Evolutionary conservation across 2,888 invertebrate species (phyloP).

Genomic region (Mongoloraphidia duomilia): DNA sequence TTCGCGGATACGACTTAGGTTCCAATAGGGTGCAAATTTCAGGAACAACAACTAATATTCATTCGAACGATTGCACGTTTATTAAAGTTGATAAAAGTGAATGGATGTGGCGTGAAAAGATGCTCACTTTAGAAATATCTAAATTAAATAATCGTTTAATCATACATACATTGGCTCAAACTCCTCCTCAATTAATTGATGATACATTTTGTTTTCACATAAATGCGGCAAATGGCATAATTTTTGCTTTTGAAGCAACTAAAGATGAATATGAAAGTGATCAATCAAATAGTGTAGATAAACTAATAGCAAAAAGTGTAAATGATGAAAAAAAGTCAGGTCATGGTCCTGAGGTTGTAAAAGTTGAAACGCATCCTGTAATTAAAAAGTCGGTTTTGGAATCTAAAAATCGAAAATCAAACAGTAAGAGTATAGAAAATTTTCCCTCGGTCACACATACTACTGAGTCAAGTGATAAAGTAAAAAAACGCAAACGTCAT

Average conservation of each 20-base stretch:
- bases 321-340: too few relatives aligned
- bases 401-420: too few relatives aligned
- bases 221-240: constrained; percentile 17
- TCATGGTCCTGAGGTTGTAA: too few relatives aligned
- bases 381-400: too few relatives aligned
- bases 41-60: constrained; percentile 15
- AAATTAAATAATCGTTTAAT: constrained; percentile 15
- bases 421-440: too few relatives aligned
- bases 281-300: too few relatives aligned
- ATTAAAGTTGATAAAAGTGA: constrained; percentile 18
- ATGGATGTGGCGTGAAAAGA: constrained; percentile 18
- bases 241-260: constrained; percentile 14
- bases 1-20: constrained; percentile 24
- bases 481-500: too few relatives aligned
- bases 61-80: constrained; percentile 19
- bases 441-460: too few relatives aligned
- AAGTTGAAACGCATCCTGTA: too few relatives aligned
- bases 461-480: too few relatives aligned
- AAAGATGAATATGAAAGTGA: neutral
- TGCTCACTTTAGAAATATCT: constrained; percentile 16
- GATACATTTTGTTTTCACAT: constrained; percentile 19
- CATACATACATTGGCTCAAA: constrained; percentile 12
- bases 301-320: too few relatives aligned
- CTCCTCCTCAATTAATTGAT: neutral
- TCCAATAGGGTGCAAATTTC: constrained; percentile 18